Base-by-base conservation (phyloP, 2,888 invertebrate genomes). In the Catocala sponsa region DNA sequence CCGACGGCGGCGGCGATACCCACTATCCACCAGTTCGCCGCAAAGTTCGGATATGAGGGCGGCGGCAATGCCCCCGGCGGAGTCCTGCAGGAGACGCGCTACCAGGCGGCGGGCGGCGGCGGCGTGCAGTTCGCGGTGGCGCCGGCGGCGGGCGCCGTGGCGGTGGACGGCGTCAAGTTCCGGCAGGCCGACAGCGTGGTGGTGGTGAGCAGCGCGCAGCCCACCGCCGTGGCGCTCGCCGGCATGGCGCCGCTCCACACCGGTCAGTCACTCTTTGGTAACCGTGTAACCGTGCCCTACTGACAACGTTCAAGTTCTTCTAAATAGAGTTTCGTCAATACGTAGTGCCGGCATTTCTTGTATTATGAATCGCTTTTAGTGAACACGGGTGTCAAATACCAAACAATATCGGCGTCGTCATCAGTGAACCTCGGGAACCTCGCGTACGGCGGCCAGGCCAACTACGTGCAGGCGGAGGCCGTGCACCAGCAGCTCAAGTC, bases 1-100 rank as follows among this genome's bases (percentile, higher is more conserved):
- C 96, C 97, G 83, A 95, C 96, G 78, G 96, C 96, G 79, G 96
- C 96, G 74, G 95, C 96, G 77, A 96, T 97, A 78, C 97, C 97
- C 72, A 96, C 96, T 63, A 97, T 98, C 85, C 97, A 98, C 89
- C 98, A 98, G 90, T 98, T 98, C 89, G 96, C 97, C 42, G 97
- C 97, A 68, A 97, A 97, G 94, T 95, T 96, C 86, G 90, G 95
- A 65, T 91, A 95, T 89, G 91, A 95, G 86, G 81, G 93, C 78
- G 70, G 81, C 44, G 86, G 89, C 6, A 77, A 71, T 63, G 82
- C 74, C 53, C 66, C 81, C 15, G 85, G 87, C 43, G 86, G 86
- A 57, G 90, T 90, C 82, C 81, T 91, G 70, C 94, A 92, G 72
- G 94, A 92, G 83, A 85, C 89, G 35, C 83, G 93, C 6, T 92